Evolutionary conservation across 1,140 invertebrate species (phyloP), one percentile per base, ranked within the genome.

Genomic region (Zelostemma sp.): DNA sequence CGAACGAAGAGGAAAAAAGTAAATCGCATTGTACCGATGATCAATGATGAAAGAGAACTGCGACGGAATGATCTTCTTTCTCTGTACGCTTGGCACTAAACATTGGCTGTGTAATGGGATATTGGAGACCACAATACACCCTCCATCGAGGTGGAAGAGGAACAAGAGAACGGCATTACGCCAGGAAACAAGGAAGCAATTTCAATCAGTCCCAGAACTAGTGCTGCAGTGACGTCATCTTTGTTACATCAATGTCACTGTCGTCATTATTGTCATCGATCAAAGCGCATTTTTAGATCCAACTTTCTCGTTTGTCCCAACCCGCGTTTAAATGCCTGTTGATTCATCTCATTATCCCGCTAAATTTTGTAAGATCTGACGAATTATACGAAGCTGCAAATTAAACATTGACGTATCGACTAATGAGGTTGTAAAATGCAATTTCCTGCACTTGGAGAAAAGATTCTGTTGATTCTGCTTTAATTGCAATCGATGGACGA

Each of bases 91-190:
- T 73, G 76, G 68, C 56, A 70, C 72, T 76, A 78, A 81, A 79
- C 74, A 78, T 73, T 75, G 73, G 76, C 72, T 74, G 63, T 60
- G 78, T 81, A 82, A 82, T 82, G 77, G 79, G 81, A 84, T 82
- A 79, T 75, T 76, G 60, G 61, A 74, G 72, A 80, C 80, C 78
- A 77, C 80, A 81, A 80, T 80, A 80, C 77, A 81, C 76, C 72
- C 80, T 82, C 79, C 79, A 82, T 59, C 72, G 78, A 75, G 72
- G 78, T 78, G 80, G 78, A 84, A 82, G 79, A 80, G 82, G 80
- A 83, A 84, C 81, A 83, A 80, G 80, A 74, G 80, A 83, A 82
- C 60, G 73, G 79, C 82, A 84, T 83, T 84, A 84, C 69, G 72
- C 69, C 60, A 70, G 73, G 66, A 80, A 82, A 80, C 74, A 74